phyloP scores from a whole-genome alignment of 2,888 invertebrate species.

The Brachyptera putata region DNA sequence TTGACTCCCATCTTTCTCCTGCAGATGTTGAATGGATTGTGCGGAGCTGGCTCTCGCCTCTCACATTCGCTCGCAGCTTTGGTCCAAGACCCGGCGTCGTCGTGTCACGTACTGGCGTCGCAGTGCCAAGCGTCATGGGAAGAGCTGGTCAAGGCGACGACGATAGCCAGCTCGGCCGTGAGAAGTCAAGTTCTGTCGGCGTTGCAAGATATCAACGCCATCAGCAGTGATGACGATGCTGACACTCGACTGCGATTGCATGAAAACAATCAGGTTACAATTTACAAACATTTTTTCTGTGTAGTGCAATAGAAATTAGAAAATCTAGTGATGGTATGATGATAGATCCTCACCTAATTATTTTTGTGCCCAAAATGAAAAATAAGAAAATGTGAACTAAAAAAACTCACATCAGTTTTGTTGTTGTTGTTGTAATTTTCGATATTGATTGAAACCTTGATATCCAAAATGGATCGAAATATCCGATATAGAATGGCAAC shows the following conservation, averaged over 20 bases:
- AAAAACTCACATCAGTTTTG: too few species aligned
- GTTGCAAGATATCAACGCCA: conserved; percentile 51
- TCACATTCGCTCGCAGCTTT: conserved; percentile 56
- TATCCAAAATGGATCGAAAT: too few species aligned
- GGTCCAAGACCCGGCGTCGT: conserved; percentile 38
- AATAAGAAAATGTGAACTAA: too few species aligned
- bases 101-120: conserved; percentile 29
- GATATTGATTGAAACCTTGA: too few species aligned
- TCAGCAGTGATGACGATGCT: conserved; percentile 47
- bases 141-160: conserved; percentile 58
- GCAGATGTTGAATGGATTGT: conserved; percentile 59
- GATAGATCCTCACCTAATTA: too few species aligned
- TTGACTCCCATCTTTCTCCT: background rate
- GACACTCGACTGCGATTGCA: conserved; percentile 46
- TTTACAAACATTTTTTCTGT: too few species aligned
- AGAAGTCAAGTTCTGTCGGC: conserved; percentile 59
- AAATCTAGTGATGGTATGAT: too few species aligned
- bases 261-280: conserved; percentile 48
- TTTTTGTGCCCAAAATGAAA: too few species aligned
- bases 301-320: conserved; percentile 41
- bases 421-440: too few species aligned
- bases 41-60: conserved; percentile 58
- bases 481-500: too few species aligned
- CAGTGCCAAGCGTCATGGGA: conserved; percentile 60
- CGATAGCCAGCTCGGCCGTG: conserved; percentile 59